Base-by-base conservation (phyloP, 2,888 invertebrate genomes). In the Diarsia mendica region DNA sequence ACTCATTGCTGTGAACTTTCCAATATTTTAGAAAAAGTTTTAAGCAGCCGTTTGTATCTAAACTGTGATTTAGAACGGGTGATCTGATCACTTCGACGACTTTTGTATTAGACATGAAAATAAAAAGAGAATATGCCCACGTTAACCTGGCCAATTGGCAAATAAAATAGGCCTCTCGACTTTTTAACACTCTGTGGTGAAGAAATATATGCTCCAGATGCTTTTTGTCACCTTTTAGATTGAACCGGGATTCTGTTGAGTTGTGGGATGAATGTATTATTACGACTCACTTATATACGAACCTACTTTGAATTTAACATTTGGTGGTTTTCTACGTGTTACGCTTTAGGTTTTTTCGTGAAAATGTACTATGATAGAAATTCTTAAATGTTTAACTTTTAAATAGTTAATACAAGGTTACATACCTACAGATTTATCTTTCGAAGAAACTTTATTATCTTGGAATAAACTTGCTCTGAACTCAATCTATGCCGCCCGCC, bases 161-260 rank as follows among this genome's bases (percentile, higher is more conserved):
- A 55, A 55, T 15, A 28, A 58, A 28, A 8, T 0, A 58, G 58
- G 28, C 58, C 28, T 58, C 13, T 55, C 15, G 75, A 64, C 13
- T 0, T 9, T 39, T 49, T 8, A 13, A n/a, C 0, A 11, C 28
- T 81, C 79, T 79, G 15, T 81, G 55, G 55, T 23, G 20, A 39
- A 51, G 33, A 64, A 28, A 74, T 49, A 63, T 63, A 51, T 39
- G 39, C 39, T 39, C 6, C 8, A 28, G 39, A 33, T 28, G 53
- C 39, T 51, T 55, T 79, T 80, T 82, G 80, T 76, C 82, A 84
- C 81, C 81, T 69, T 84, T 76, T 66, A 82, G 63, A 72, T 72
- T 60, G 46, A 44, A 33, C 39, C 44, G 58, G 61, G n/a, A 67
- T 66, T 66, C 53, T 11, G 66, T 33, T 53, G 23, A 49, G 60